phyloP scores from a whole-genome alignment of 2,113 vertebrate species.

The Aptenodytes patagonicus region DNA sequence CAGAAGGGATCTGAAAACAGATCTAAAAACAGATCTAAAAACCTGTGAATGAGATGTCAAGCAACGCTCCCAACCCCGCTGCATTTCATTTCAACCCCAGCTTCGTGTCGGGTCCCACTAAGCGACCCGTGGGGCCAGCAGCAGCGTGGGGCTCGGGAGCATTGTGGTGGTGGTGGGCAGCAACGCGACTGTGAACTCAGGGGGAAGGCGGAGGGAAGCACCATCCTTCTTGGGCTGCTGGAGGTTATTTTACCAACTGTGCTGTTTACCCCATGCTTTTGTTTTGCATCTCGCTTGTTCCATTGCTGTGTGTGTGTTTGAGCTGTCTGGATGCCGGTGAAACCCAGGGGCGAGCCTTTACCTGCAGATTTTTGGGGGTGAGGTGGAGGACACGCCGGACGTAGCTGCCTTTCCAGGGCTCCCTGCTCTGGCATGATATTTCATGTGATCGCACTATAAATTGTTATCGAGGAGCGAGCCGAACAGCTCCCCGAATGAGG shows the following conservation, averaged over 20 bases:
- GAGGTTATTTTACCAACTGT: background rate
- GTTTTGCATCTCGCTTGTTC: background rate
- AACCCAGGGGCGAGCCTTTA: background rate
- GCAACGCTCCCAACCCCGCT: background rate
- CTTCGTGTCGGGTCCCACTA: background rate
- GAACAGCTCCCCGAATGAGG: background rate
- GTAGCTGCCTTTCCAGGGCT: background rate
- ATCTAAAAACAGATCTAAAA: slow-evolving; percentile 39
- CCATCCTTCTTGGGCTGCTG: background rate
- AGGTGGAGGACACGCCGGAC: background rate
- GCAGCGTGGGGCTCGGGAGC: background rate
- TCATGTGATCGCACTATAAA: background rate
- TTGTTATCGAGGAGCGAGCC: background rate
- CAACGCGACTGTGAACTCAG: accelerated
- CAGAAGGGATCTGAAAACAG: slow-evolving; percentile 57
- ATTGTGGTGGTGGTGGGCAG: accelerated
- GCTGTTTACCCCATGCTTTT: background rate
- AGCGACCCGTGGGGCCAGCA: background rate
- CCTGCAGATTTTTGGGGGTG: background rate
- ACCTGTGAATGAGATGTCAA: slow-evolving; percentile 11
- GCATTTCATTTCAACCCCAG: background rate
- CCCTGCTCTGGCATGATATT: background rate
- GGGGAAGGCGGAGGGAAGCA: background rate
- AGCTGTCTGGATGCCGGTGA: background rate
- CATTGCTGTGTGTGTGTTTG: background rate